phyloP scores from a whole-genome alignment of 64 coral and sea anemone species.

The Pachyseris speciosa region DNA sequence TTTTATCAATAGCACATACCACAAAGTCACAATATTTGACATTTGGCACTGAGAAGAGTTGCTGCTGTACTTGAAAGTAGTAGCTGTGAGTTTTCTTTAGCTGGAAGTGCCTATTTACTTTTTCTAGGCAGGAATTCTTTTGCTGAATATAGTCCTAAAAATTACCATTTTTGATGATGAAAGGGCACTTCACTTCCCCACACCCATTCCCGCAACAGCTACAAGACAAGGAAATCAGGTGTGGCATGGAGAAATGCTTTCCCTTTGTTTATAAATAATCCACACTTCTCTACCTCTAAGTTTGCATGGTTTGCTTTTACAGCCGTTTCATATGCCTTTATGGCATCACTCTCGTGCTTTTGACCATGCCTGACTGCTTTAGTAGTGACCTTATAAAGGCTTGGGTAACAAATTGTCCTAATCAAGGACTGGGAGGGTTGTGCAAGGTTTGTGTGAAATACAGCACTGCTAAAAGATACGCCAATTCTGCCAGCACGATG shows the following conservation, averaged over 20 bases:
- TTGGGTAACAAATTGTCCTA: not conserved
- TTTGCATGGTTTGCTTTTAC: not conserved
- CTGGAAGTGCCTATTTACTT: not conserved
- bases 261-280: not conserved
- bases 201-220: conserved; percentile 18
- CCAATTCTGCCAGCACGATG: not conserved
- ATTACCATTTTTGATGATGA: not conserved
- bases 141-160: conserved; percentile 31
- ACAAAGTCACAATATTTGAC: conserved; percentile 35
- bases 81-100: not conserved
- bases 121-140: conserved; percentile 36
- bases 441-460: not conserved
- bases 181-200: conserved; percentile 47
- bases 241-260: not conserved
- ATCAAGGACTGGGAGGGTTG: not conserved
- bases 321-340: not conserved
- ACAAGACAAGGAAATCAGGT: not conserved
- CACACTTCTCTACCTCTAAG: not conserved
- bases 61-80: conserved; percentile 42
- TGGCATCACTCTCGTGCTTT: not conserved
- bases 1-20: not conserved
- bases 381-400: not conserved
- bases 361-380: not conserved
- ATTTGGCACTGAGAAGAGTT: conserved; percentile 15
- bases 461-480: not conserved